phyloP scores from a whole-genome alignment of 2,888 invertebrate species.

The Linyphia triangularis region DNA sequence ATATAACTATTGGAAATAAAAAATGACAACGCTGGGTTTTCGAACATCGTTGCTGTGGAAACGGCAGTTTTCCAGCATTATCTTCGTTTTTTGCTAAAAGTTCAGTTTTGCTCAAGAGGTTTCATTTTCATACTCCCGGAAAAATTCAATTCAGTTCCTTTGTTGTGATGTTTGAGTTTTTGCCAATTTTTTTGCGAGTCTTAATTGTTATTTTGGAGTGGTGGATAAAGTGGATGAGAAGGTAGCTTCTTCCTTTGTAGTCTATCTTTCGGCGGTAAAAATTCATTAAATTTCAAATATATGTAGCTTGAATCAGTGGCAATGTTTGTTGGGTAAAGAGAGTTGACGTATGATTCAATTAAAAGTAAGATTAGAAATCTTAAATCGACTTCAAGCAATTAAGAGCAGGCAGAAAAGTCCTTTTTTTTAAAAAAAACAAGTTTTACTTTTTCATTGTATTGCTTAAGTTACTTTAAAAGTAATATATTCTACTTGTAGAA shows the following conservation, averaged over 20 bases:
- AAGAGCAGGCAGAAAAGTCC: neutral
- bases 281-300: neutral
- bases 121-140: conserved; percentile 15
- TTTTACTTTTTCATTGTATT: neutral
- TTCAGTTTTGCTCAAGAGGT: neutral
- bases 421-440: neutral
- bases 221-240: neutral
- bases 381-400: neutral
- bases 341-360: neutral
- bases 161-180: neutral
- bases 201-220: conserved; percentile 19
- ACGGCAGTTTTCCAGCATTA: conserved; percentile 33
- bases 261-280: neutral
- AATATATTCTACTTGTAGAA: no score
- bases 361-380: neutral
- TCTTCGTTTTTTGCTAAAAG: conserved; percentile 35
- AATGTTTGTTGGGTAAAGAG: neutral
- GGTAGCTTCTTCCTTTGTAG: neutral
- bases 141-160: conserved; percentile 16
- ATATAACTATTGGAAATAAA: neutral
- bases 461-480: neutral
- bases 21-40: conserved; percentile 25
- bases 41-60: conserved; percentile 10
- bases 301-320: neutral
- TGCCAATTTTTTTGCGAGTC: neutral